Evolutionary conservation across 2,113 vertebrate genomes (phyloP).

Genomic region (Brienomyrus brachyistius): DNA sequence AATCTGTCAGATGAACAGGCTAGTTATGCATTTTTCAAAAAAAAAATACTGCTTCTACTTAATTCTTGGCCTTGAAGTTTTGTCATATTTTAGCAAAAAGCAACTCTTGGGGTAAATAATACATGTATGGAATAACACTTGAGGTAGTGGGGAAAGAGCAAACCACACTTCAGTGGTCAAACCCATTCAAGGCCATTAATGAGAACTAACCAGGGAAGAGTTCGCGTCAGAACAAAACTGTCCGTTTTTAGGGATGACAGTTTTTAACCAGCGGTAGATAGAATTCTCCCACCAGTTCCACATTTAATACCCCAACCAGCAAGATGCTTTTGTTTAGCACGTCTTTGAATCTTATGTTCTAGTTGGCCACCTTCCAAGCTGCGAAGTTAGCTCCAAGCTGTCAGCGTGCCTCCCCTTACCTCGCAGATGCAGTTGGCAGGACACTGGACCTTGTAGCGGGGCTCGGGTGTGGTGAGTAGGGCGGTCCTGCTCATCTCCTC

Average conservation of each 20-base stretch:
- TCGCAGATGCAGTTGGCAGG: conserved; percentile 70
- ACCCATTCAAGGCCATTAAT: neutral
- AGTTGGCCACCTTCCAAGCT: neutral
- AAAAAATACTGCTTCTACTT: neutral
- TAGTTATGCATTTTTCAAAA: neutral
- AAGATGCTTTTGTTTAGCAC: neutral
- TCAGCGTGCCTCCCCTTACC: conserved; percentile 27
- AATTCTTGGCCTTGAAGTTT: neutral
- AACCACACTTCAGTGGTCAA: neutral
- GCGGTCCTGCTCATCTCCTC: conserved; percentile 42
- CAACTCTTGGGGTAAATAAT: neutral
- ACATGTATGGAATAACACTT: neutral
- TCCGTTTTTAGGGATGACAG: neutral
- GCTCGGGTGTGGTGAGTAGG: neutral
- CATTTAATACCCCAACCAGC: neutral
- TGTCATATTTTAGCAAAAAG: neutral
- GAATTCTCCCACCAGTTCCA: neutral
- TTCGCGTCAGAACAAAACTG: neutral
- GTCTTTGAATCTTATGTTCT: neutral
- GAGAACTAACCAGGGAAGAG: neutral
- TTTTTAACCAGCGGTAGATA: neutral
- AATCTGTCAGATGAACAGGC: neutral
- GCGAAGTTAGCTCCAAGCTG: neutral
- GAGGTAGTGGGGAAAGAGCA: neutral
- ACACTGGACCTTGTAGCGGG: conserved; percentile 52